A percentile compares a stretch with the other conserved stretches of the same genome.
Conservation (phyloP, 2,797 vertebrate species). For the Buphagus erythrorhynchus region DNA sequence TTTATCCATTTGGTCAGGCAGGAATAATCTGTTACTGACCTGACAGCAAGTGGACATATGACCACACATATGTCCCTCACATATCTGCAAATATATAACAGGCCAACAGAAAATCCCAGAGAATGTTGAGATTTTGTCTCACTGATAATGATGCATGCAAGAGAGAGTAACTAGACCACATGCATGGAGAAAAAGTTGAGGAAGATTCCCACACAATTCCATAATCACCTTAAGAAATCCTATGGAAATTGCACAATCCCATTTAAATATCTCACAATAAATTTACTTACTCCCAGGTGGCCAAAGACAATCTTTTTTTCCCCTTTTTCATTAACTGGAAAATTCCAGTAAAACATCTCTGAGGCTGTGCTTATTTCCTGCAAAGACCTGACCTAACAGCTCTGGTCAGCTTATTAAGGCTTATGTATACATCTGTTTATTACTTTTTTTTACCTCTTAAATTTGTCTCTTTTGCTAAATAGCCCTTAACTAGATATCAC, state of each 20-base stretch:
- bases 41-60: fast-evolving
- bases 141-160: not conserved
- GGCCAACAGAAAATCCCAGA: not conserved
- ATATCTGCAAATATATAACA: not conserved
- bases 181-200: not conserved
- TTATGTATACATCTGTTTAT: not conserved
- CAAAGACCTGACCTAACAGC: not conserved
- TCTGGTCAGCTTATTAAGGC: not conserved
- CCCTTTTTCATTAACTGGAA: not conserved
- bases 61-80: not conserved
- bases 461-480: not conserved
- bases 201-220: not conserved
- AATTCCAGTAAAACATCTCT: not conserved
- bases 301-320: not conserved
- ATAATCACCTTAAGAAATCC: not conserved
- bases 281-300: not conserved
- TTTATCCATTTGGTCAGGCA: not conserved
- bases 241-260: not conserved
- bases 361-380: fast-evolving
- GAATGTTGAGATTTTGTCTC: not conserved
- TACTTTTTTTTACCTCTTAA: not conserved
- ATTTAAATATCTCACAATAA: not conserved
- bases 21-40: not conserved
- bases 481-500: not conserved
- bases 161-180: not conserved